Base-by-base conservation (phyloP, 2,113 vertebrate genomes). In the Struthio camelus region DNA sequence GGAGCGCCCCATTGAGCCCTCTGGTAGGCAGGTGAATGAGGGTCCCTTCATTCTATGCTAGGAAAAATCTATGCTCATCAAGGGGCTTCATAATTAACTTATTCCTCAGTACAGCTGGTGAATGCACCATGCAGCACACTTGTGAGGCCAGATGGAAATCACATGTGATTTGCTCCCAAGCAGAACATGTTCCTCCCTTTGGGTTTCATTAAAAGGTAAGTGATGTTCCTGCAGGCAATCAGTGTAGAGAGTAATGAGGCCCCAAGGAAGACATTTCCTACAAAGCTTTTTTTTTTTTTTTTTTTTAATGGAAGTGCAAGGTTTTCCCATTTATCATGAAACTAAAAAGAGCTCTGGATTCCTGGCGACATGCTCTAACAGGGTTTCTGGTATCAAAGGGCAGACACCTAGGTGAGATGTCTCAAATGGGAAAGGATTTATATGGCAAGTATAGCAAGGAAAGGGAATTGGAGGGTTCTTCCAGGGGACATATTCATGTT, bases 171-270 rank as follows among this genome's bases (percentile, higher is more conserved):
- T 88, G 54, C 91, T 91, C 88, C 76, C 51, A 38, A 89, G 71
- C 66, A 95, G 80, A 86, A 78, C 81, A 75, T 1, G 2, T 86
- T 53, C 18, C 51, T 91, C 85, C 82, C 91, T 89, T 42, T 80
- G 82, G 93, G 70, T 46, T 89, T 87, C 88, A 91, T 91, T 67
- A 84, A 48, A 64, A 94, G 78, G 85, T 84, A 69, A 96, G 36
- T 62, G 54, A 80, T 92, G 90, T 32, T 90, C 90, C 76, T 82
- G 70, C 27, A 75, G 83, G 75, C 38, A n/a, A 53, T 36, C 20
- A 73, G 61, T 0, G 1, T n/a, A 51, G 56, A 93, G 51, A 93
- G n/a, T 64, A 88, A 80, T 56, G 72, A 81, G 76, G 56, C 71
- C 50, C 56, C 56, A 22, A 93, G 84, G 80, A 85, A 79, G 78